Evolutionary conservation across 2,797 vertebrate species (phyloP), one percentile per base, ranked within the genome.

Genomic region (Poecile montanus): DNA sequence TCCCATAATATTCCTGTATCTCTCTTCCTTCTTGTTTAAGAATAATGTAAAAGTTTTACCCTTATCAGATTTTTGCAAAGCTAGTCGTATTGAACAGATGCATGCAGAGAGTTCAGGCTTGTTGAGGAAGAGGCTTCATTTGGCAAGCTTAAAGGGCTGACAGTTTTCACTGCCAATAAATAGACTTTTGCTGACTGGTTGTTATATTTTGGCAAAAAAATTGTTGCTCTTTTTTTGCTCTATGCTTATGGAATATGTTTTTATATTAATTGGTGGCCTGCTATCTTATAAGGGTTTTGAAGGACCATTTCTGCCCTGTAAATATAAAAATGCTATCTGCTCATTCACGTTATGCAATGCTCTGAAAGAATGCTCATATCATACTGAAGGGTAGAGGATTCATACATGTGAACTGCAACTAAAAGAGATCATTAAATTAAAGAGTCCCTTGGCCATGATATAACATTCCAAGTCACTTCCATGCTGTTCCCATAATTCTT

Each of bases 361-460:
- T 87, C 89, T 90, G 85, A 96, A 88, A 85, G 47, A 95, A 66
- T 54, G 51, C 56, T 95, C 53, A 30, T 83, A 95, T 89, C 68
- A 95, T 50, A 97, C 91, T 78, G 78, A 96, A 97, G 76, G 75
- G 88, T 97, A 96, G 82, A 97, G 47, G 80, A 94, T 89, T 83
- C 84, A 97, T n/a, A 86, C 63, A 88, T 90, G 91, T 95, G 94
- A 97, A 91, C 70, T 88, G 95, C 77, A 95, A 30, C 58, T 90
- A 80, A 95, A 93, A 96, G 96, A 75, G 48, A 87, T 83, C 92
- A 85, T 95, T 96, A 95, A 94, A 74, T 94, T 95, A 92, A 95
- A 92, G 78, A 79, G 57, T 95, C 93, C 94, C 86, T 80, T 74
- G 94, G 78, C 53, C 78, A 88, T 89, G 78, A 89, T 95, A 96